Evolutionary conservation across 2,888 invertebrate genomes (phyloP).

Genomic region (Morpho deidamia): DNA sequence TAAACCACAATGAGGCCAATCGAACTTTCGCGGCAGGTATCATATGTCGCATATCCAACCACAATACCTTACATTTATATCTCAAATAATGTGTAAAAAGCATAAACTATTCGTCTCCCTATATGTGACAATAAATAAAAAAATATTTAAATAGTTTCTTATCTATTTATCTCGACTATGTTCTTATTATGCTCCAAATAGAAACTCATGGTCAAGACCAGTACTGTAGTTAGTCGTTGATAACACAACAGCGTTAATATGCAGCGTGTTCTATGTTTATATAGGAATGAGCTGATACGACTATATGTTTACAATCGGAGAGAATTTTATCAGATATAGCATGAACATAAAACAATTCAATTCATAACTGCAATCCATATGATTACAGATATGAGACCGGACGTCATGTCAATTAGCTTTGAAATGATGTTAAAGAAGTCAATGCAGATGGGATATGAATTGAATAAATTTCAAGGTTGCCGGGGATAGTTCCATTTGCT

Average conservation of each 20-base stretch:
- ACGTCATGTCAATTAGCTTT: background rate
- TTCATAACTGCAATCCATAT: slow-evolving; percentile 17
- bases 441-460: slow-evolving; percentile 1
- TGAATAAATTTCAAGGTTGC: slow-evolving; percentile 7
- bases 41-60: slow-evolving; percentile 45
- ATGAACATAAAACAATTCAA: slow-evolving; percentile 17
- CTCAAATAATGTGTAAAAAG: background rate
- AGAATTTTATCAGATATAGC: slow-evolving; percentile 32
- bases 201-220: slow-evolving; percentile 36
- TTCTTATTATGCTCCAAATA: slow-evolving; percentile 9
- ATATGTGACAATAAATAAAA: slow-evolving; percentile 8
- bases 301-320: slow-evolving; percentile 44
- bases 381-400: background rate
- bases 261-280: slow-evolving; percentile 29
- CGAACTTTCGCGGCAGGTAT: slow-evolving; percentile 50
- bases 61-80: slow-evolving; percentile 23
- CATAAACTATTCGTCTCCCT: slow-evolving; percentile 1
- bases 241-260: slow-evolving; percentile 32
- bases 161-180: slow-evolving; percentile 13
- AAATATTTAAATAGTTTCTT: slow-evolving; percentile 21
- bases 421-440: background rate
- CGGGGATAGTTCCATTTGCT: slow-evolving; percentile 4
- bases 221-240: slow-evolving; percentile 24
- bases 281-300: slow-evolving; percentile 46
- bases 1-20: slow-evolving; percentile 53